Conservation (phyloP, 1,140 invertebrate species). For the Sarcophaga bullata region DNA sequence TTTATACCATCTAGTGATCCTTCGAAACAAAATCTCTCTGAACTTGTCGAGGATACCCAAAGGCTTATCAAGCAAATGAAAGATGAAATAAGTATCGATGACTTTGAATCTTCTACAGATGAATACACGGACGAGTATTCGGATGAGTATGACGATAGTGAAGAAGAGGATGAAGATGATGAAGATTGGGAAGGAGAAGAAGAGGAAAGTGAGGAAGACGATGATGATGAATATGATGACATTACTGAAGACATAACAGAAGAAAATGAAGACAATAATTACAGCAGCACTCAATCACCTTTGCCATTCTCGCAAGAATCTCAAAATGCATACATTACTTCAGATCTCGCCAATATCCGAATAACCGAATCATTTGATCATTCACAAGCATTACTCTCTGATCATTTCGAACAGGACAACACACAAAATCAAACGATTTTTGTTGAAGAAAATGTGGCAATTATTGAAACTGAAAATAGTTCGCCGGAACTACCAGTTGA, state of each 20-base stretch:
- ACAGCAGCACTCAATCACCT: slow-evolving; percentile 21
- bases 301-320: not conserved
- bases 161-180: slow-evolving; percentile 65
- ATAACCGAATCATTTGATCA: slow-evolving; percentile 13
- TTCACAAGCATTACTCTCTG: slow-evolving; percentile 16
- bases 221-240: slow-evolving; percentile 47
- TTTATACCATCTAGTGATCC: slow-evolving; percentile 60
- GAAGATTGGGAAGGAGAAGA: slow-evolving; percentile 52
- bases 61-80: slow-evolving; percentile 72
- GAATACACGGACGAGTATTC: slow-evolving; percentile 66
- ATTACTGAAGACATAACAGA: slow-evolving; percentile 48
- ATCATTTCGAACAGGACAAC: slow-evolving; percentile 19
- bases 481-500: slow-evolving; percentile 65
- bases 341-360: not conserved
- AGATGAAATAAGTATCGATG: slow-evolving; percentile 72
- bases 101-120: slow-evolving; percentile 68
- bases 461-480: slow-evolving; percentile 66
- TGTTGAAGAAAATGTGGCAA: slow-evolving; percentile 46
- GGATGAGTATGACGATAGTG: slow-evolving; percentile 67
- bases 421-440: slow-evolving; percentile 46
- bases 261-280: slow-evolving; percentile 57
- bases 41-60: slow-evolving; percentile 71
- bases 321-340: not conserved
- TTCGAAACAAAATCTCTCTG: slow-evolving; percentile 67
- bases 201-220: slow-evolving; percentile 53